Base-by-base conservation (phyloP, 2,113 vertebrate genomes). In the Pardalotus punctatus region DNA sequence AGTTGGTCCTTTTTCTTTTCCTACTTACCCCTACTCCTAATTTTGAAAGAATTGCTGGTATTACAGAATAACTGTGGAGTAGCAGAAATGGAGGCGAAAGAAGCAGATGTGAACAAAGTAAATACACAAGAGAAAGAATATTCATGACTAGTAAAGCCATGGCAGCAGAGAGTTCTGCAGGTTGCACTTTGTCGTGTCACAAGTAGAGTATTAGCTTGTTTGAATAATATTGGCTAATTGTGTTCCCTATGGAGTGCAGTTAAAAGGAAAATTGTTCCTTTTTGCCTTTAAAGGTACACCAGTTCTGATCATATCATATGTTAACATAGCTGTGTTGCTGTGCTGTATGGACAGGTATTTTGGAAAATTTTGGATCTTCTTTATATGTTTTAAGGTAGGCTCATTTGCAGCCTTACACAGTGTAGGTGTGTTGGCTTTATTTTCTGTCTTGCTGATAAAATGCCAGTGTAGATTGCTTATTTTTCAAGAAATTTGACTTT, bases 11-110 rank as follows among this genome's bases (percentile, higher is more conserved):
- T 69, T 15, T 53, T 48, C 23, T 47, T 50, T 28, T 17, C 28
- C 61, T 25, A 24, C 3, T 76, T 4, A 5, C 2, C 1, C 1
- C 15, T 70, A 10, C 28, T 78, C 16, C 33, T 7, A 40, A 3
- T 60, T 92, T 69, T 7, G 4, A n/a, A 76, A 62, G 16, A 77
- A 35, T 61, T 33, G 31, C 5, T 73, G 65, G 12, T 48, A 4
- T 69, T 74, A 18, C 3, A 69, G 71, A 65, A 53, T 53, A 85
- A 50, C 12, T 28, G 12, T 24, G 11, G 27, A 38, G 2, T 36
- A 74, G 31, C 25, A 53, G 53, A 84, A 81, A 66, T 8, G 9
- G 17, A 88, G 33, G 40, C 57, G 48, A 80, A 80, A 16, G 36
- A 51, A 65, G 29, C 58, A 80, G 23, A 50, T 69, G 5, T 9